These are phyloP conservation scores for Prionailurus viverrinus DNA, from an alignment of 2,113 vertebrate species.

Conservation along the genomic window DNA sequence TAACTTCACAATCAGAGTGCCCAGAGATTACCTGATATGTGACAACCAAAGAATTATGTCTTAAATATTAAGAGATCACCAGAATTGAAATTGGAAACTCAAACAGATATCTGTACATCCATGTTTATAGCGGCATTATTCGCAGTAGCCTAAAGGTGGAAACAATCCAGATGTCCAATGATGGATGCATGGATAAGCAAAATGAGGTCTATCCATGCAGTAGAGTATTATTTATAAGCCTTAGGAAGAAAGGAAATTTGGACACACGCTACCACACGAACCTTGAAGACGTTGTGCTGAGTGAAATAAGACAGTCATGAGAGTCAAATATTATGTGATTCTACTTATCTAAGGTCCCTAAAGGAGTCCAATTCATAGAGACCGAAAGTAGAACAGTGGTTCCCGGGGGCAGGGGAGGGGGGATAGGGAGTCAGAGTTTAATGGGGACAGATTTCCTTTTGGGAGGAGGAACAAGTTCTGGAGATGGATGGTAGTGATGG, in stretches of 20 bases:
- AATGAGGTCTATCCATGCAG: accelerated
- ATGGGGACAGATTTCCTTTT: not conserved
- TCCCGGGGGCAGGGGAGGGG: not conserved
- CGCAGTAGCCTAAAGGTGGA: not conserved
- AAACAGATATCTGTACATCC: too few species aligned
- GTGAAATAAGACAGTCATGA: not conserved
- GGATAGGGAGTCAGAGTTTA: not conserved
- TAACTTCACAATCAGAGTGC: not conserved
- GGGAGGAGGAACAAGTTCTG: not conserved
- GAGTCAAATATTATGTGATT: not conserved
- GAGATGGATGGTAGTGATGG: not conserved
- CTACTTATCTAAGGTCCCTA: not conserved
- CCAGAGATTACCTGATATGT: not conserved
- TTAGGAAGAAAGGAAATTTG: not conserved
- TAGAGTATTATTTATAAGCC: not conserved
- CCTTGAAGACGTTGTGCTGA: not conserved
- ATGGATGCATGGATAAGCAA: not conserved
- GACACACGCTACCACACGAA: not conserved
- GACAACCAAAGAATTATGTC: not conserved
- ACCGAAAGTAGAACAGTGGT: not conserved
- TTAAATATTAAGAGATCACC: not conserved
- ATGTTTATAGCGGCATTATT: not conserved
- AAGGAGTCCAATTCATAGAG: not conserved
- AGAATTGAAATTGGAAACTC: not conserved
- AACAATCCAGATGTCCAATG: not conserved